Base-by-base conservation (phyloP, 2,113 vertebrate species). In the Clupea harengus region DNA sequence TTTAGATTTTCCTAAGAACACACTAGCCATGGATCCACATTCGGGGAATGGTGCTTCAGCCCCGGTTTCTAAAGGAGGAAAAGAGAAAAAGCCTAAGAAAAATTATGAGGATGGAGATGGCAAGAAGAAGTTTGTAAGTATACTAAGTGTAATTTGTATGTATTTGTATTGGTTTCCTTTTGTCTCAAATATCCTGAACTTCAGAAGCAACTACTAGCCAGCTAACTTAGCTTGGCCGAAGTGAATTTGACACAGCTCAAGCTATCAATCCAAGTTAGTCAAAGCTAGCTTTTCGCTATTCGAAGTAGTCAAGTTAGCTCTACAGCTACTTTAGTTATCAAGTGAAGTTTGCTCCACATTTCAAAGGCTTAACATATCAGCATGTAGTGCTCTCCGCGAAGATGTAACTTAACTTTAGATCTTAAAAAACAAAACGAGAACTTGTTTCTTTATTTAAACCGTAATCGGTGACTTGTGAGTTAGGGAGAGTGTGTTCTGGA, bases 41-140 rank as follows among this genome's bases (percentile, higher is more conserved):
- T 89, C 90, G 47, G 94, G 94, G 10, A 92, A 88, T 45, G 92
- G 93, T 10, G 94, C 94, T 6, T 93, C 95, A 10, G 94, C 90
- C 17, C 85, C 92, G 32, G 90, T 85, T 54, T 78, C 91, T 15
- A 96, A 95, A 92, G 88, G 89, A 81, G 85, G 88, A 60, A 95
- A 96, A 88, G 94, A 96, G 45, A 96, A 95, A 90, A 95, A 96
- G 81, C 88, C 94, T 20, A 96, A 96, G 93, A 96, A 96, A 88
- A 89, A 39, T 88, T 90, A 90, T 10, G 95, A 95, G 1, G 95
- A 95, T 84, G 95, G 94, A 91, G 95, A 95, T 0, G 91, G 90
- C 49, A 96, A 95, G 83, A 95, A 95, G 93, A 96, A 96, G 90
- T 96, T 96, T 93, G 95, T 96, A 88, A 93, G 95, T 96, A 93